Evolutionary conservation across 1,140 invertebrate species (phyloP).

Genomic region (Caerostris extrusa): DNA sequence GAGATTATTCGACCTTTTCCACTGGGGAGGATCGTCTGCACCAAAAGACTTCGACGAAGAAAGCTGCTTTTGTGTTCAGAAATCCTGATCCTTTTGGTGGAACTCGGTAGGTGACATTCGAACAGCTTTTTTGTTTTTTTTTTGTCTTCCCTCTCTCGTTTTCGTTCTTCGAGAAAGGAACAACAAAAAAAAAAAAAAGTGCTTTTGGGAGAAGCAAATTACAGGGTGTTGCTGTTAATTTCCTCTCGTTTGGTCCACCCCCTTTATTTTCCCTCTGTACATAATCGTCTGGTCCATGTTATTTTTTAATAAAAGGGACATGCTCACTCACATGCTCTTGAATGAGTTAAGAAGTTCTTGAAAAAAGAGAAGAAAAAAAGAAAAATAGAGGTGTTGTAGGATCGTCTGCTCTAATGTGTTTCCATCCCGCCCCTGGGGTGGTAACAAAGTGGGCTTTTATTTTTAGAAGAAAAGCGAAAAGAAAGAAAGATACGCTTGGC

Average conservation of each 20-base stretch:
- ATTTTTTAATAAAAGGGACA: slow-evolving; percentile 29
- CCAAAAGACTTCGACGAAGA: background rate
- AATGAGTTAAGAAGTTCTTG: background rate
- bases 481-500: background rate
- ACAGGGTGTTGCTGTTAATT: slow-evolving; percentile 70
- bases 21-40: background rate
- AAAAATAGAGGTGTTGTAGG: background rate
- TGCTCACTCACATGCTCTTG: background rate
- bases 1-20: slow-evolving; percentile 48
- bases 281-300: slow-evolving; percentile 24
- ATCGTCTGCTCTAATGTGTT: slow-evolving; percentile 11
- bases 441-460: slow-evolving; percentile 13
- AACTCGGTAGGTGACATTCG: slow-evolving; percentile 71
- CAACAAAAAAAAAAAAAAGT: slow-evolving; percentile 1
- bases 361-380: background rate
- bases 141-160: background rate
- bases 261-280: slow-evolving; percentile 24
- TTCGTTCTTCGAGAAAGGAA: background rate
- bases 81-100: slow-evolving; percentile 32
- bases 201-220: slow-evolving; percentile 57
- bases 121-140: background rate
- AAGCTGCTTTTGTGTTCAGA: background rate
- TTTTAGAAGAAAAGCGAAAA: background rate
- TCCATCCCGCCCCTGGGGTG: slow-evolving; percentile 38
- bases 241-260: slow-evolving; percentile 47